Conservation (phyloP, 2,888 invertebrate species). For the Monoplex corrugatus region DNA sequence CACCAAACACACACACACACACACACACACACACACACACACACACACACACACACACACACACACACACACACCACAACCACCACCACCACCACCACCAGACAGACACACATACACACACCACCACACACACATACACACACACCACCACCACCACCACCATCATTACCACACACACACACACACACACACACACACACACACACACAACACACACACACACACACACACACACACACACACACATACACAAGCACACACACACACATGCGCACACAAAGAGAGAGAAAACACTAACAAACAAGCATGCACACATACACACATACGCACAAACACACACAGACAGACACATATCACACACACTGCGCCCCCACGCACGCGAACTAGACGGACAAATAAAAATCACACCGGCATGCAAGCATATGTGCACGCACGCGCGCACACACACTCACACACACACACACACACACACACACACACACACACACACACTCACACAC, state of each 20-base stretch:
- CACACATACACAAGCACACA: neutral
- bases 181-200: conserved; percentile 8
- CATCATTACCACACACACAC: neutral
- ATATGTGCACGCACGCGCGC: neutral
- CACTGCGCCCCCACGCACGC: no score
- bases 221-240: neutral
- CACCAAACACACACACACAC: neutral
- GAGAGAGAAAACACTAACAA: neutral
- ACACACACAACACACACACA: conserved; percentile 5
- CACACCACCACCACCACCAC: neutral
- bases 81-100: neutral
- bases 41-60: neutral
- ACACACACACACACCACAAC: neutral
- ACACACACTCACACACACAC: neutral
- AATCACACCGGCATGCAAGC: neutral
- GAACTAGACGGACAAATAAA: no score
- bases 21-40: neutral
- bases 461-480: no score
- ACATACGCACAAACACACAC: neutral
- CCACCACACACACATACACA: neutral
- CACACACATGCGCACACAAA: neutral
- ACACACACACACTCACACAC: neutral
- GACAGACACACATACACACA: conserved; percentile 2
- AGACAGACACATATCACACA: neutral
- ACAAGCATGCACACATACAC: neutral